Conservation (phyloP, 2,113 vertebrate species). For the Drymodes brunneopygia region DNA sequence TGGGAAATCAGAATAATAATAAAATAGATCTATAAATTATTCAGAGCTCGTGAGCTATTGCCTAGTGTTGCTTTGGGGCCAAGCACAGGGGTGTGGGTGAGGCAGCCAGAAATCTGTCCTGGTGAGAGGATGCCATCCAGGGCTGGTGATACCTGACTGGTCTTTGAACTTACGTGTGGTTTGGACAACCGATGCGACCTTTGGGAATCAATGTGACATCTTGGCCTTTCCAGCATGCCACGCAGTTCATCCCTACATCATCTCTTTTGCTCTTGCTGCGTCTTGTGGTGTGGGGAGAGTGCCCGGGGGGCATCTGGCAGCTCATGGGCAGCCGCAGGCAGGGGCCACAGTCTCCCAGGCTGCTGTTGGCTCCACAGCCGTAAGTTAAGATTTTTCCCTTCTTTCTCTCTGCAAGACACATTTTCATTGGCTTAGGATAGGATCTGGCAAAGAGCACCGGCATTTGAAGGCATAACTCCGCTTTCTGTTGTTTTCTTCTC, state of each 20-base stretch:
- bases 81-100: background rate
- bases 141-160: background rate
- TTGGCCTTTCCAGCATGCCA: fast-evolving
- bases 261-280: background rate
- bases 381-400: background rate
- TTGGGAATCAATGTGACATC: fast-evolving
- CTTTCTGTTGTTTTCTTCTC: background rate
- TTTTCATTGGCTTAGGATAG: background rate
- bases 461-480: background rate
- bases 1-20: background rate
- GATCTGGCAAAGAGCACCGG: background rate
- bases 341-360: fast-evolving
- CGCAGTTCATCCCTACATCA: fast-evolving
- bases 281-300: fast-evolving
- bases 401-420: background rate
- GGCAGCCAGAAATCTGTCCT: background rate
- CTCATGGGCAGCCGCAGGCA: background rate
- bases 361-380: background rate
- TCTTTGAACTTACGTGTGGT: background rate
- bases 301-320: background rate
- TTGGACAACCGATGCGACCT: fast-evolving
- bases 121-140: background rate
- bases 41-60: background rate
- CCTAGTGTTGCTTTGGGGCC: background rate
- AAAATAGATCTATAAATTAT: background rate